These are phyloP conservation scores for Laothoe populi DNA, from an alignment of 2,888 invertebrate species.

Conservation along the genomic window DNA sequence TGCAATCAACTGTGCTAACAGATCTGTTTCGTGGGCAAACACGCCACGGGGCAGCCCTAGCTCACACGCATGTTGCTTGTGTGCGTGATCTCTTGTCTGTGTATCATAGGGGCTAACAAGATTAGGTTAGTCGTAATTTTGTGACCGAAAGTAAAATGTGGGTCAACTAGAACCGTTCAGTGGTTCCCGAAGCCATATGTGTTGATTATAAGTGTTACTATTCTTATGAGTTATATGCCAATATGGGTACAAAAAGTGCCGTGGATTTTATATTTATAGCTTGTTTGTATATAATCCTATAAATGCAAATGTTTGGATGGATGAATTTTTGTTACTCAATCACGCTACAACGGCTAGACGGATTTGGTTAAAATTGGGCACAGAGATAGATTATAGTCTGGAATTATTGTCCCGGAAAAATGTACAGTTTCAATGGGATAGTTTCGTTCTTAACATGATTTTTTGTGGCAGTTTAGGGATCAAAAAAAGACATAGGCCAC, in stretches of 20 bases:
- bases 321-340: too few relatives aligned
- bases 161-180: constrained; percentile 10
- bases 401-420: too few relatives aligned
- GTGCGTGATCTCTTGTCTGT: constrained; percentile 24
- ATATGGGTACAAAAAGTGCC: not conserved
- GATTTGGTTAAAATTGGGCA: too few relatives aligned
- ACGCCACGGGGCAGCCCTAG: constrained; percentile 56
- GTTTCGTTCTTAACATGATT: too few relatives aligned
- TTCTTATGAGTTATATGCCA: not conserved
- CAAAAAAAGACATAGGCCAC: too few relatives aligned
- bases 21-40: constrained; percentile 75
- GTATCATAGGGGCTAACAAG: constrained; percentile 26
- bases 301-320: too few relatives aligned
- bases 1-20: constrained; percentile 78
- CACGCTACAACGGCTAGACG: too few relatives aligned
- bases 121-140: constrained; percentile 26
- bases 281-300: too few relatives aligned
- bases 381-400: too few relatives aligned
- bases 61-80: not conserved
- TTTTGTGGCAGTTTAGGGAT: too few relatives aligned
- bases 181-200: constrained; percentile 12
- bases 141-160: constrained; percentile 18
- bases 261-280: too few relatives aligned
- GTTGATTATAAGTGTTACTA: not conserved
- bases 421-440: too few relatives aligned